These are phyloP conservation scores for Lasius fuliginosus DNA, from an alignment of 2,888 invertebrate species.

Conservation along the genomic window DNA sequence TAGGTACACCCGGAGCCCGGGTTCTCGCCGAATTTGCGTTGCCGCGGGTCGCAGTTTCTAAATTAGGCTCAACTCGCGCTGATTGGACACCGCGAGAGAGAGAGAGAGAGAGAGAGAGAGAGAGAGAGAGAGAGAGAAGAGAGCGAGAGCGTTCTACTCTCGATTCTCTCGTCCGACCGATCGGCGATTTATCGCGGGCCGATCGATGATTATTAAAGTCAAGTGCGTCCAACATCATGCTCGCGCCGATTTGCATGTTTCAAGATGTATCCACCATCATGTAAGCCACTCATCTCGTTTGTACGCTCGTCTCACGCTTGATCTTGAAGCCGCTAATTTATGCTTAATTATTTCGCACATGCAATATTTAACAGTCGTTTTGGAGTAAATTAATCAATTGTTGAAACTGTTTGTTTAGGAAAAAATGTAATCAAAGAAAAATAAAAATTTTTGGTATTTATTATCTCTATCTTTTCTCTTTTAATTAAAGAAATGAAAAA, in stretches of 20 bases:
- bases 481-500: not conserved
- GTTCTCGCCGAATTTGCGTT: constrained; percentile 67
- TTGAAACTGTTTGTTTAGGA: too few species aligned
- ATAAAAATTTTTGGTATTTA: too few species aligned
- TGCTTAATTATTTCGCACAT: constrained; percentile 22
- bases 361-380: not conserved
- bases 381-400: too few species aligned
- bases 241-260: constrained; percentile 35
- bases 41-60: constrained; percentile 72
- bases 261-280: not conserved
- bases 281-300: constrained; percentile 50
- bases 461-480: not conserved
- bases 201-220: constrained; percentile 68
- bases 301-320: not conserved
- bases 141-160: constrained; percentile 45
- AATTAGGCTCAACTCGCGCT: constrained; percentile 74
- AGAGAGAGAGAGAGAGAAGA: not conserved
- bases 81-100: constrained; percentile 68
- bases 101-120: not conserved
- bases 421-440: too few species aligned
- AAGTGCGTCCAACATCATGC: constrained; percentile 57
- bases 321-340: not conserved
- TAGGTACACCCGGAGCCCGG: constrained; percentile 56
- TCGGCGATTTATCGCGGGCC: constrained; percentile 68
- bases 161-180: constrained; percentile 46